Base-by-base conservation (phyloP, 2,888 invertebrate species). In the Tenthredo scrophulariae region DNA sequence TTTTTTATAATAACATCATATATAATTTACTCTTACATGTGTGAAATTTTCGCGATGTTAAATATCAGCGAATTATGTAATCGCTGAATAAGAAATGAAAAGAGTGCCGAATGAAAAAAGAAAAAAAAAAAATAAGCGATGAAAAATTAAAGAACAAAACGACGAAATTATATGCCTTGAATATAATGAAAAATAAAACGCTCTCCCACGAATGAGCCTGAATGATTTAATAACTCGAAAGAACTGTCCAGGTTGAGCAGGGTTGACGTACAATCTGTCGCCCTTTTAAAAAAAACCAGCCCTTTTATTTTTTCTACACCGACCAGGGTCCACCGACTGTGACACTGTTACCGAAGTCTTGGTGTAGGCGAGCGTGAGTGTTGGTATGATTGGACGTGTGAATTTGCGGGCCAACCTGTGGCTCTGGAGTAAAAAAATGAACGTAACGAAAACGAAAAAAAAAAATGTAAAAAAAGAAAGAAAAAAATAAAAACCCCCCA, bases 151-250 rank as follows among this genome's bases (percentile, higher is more conserved):
- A 40, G 40, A 40, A 72, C 33, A 77, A 46, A 18, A 58, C 29
- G 40, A 22, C 29, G 26, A 37, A n/a, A n/a, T 58, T 50, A 79
- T 58, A 40, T 15, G 37, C 15, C 9, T 77, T 58, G 58, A 62
- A 58, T 62, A 26, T 80, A 80, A 80, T 80, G 80, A 70, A 83
- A 70, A 46, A 67, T 83, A 50, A 83, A 85, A 84, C 79, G 84
- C 46, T 86, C 84, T 85, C 84, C 87, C 87, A 86, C 86, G 89
- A 89, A 70, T 83, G 83, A 29, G 83, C 67, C 67, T 70, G 83
- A 89, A 91, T 91, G 90, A 91, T 91, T 91, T 91, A 91, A 91
- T 91, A 91, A 90, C 89, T 90, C 89, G 89, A 91, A 91, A 91
- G 88, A 88, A 86, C 85, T 86, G 89, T 89, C 88, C 87, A 87